Evolutionary conservation across 1,140 invertebrate species (phyloP), one percentile per base, ranked within the genome.

Genomic region (Mercenaria mercenaria): DNA sequence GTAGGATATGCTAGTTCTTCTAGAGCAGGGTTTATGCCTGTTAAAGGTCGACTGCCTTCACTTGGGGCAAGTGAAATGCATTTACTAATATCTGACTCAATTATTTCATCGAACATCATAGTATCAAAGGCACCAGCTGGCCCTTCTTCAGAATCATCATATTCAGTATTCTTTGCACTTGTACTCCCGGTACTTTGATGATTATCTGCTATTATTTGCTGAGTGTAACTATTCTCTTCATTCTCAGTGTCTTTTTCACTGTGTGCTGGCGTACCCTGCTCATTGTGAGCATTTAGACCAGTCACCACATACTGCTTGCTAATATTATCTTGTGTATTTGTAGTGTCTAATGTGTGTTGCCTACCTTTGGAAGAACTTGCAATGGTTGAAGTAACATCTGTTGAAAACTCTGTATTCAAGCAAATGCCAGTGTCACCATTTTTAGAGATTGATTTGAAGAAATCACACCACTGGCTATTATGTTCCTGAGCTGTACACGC

Each of bases 1-100:
- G 52, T 56, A 10, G 80, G 80, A 47, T 32, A 82, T 61, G 80
- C 43, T 39, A 32, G 43, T n/a, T 82, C 80, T 41, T 82, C 80
- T 72, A 11, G 26, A 29, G 6, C 18, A 69, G 61, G 32, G 23
- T 11, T 15, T 18, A 67, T 39, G 23, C 34, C 8, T 3, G 10
- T 67, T 64, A n/a, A 2, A 4, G 81, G 59, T 69, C 1, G 2
- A 32, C 43, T 84, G 3, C 81, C 81, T 69, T 84, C 81, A 34
- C 81, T 59, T 67, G 81, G 59, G 10, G 81, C 81, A 64, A 84
- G 50, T 47, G 26, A 47, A 11, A 77, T 47, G 37, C 20, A 11
- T 77, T 41, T 41, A 43, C 26, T 41, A 11, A n/a, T 23, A 64
- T 80, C 83, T 34, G 15, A 72, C 10, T 43, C 23, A 34, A 37